Evolutionary conservation across 1,140 invertebrate genomes (phyloP).

Genomic region (Melanaphis sacchari): DNA sequence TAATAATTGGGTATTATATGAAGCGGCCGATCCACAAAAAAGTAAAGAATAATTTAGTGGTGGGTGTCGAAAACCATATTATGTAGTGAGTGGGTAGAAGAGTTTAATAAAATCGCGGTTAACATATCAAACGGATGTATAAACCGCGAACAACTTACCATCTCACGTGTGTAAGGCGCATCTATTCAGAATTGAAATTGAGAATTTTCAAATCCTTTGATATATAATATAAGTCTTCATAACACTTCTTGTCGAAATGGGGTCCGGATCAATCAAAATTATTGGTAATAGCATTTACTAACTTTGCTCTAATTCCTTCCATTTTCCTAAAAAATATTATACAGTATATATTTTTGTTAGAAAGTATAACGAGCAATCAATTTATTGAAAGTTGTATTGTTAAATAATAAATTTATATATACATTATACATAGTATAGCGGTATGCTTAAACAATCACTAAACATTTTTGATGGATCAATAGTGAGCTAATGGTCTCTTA

Average conservation of each 20-base stretch:
- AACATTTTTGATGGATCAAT: not conserved
- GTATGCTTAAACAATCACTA: too few species aligned
- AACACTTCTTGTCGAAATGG: not conserved
- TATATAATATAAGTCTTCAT: too few species aligned
- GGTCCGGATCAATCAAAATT: not conserved
- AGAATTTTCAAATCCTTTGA: too few species aligned
- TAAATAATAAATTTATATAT: not conserved
- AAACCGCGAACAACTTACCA: too few species aligned
- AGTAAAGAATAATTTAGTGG: too few species aligned
- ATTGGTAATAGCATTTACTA: not conserved
- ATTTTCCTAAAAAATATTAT: not conserved
- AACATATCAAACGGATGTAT: too few species aligned
- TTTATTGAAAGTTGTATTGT: not conserved
- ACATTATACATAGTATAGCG: too few species aligned
- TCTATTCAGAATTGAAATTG: too few species aligned
- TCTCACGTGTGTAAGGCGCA: too few species aligned
- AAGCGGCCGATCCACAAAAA: not conserved
- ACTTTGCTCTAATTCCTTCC: not conserved
- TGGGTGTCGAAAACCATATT: too few species aligned
- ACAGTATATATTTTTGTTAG: not conserved
- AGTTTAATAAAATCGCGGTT: too few species aligned
- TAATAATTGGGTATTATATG: not conserved
- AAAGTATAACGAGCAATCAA: not conserved
- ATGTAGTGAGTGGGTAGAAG: too few species aligned
- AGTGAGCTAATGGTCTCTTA: not conserved